Conservation (phyloP, 2,797 vertebrate species). For the Podargus strigoides region DNA sequence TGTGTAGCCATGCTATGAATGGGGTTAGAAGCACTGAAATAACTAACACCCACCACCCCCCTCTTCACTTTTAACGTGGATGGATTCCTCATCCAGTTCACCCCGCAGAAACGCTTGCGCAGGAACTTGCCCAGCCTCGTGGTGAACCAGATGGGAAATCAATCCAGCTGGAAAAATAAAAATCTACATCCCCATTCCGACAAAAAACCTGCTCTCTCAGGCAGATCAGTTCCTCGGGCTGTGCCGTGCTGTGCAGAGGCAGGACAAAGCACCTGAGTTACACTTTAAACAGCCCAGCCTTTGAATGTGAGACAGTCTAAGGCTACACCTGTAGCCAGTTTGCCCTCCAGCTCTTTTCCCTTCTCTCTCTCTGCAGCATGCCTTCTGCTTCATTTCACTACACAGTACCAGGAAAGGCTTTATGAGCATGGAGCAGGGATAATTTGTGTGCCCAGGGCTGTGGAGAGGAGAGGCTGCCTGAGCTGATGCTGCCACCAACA, state of each 20-base stretch:
- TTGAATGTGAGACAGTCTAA: background rate
- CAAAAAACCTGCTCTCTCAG: background rate
- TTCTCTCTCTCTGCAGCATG: background rate
- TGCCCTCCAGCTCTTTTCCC: background rate
- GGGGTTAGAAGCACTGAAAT: background rate
- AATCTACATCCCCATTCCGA: background rate
- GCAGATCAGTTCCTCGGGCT: background rate
- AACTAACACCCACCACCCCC: background rate
- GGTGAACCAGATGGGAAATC: background rate
- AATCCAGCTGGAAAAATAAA: background rate
- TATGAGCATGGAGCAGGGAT: background rate
- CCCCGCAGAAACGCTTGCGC: background rate
- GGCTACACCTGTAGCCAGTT: conserved; percentile 19
- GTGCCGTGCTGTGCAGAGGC: background rate
- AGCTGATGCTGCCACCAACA: background rate
- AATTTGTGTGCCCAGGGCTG: background rate
- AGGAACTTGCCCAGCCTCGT: background rate
- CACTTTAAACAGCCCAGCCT: background rate
- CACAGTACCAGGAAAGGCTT: background rate
- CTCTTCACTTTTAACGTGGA: background rate
- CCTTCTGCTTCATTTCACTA: background rate
- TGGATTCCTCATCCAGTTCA: background rate
- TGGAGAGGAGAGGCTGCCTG: background rate
- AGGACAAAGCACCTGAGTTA: background rate
- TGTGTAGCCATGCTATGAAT: background rate